Conservation (phyloP, 1,140 invertebrate genomes). For the Dinoponera quadriceps region DNA sequence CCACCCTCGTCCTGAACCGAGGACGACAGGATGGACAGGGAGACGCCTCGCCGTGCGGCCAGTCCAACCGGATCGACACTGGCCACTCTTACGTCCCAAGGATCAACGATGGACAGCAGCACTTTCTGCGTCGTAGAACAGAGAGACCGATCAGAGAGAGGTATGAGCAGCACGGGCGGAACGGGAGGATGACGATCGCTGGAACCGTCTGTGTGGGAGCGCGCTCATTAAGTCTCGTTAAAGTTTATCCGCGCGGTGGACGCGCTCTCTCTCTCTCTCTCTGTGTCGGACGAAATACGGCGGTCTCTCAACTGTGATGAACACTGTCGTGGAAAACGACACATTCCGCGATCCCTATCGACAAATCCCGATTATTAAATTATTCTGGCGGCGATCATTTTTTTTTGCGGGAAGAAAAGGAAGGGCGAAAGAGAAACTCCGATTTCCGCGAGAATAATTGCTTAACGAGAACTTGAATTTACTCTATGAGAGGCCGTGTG, state of each 20-base stretch:
- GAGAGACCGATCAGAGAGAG: constrained; percentile 68
- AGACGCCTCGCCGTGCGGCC: constrained; percentile 76
- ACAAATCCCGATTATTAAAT: too few relatives aligned
- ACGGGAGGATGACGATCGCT: constrained; percentile 36
- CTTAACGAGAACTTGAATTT: too few relatives aligned
- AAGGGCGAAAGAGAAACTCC: too few relatives aligned
- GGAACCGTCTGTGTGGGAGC: constrained; percentile 70
- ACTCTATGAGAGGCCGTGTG: too few relatives aligned
- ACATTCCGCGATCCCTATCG: too few relatives aligned
- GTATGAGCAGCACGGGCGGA: constrained; percentile 24
- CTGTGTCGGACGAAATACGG: neutral
- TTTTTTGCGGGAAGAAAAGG: too few relatives aligned
- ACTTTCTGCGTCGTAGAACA: constrained; percentile 81
- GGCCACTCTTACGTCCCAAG: constrained; percentile 84
- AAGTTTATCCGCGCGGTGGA: constrained; percentile 46
- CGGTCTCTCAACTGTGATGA: too few relatives aligned
- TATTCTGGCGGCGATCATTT: too few relatives aligned
- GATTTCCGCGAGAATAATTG: too few relatives aligned
- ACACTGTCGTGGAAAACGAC: too few relatives aligned
- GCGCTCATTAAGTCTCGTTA: constrained; percentile 77
- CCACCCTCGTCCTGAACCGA: constrained; percentile 61
- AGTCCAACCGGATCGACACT: constrained; percentile 81
- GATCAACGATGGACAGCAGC: constrained; percentile 83
- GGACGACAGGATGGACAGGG: constrained; percentile 66
- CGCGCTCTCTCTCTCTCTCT: constrained; percentile 18